A percentile compares a stretch with the other conserved stretches of the same genome.
phyloP scores from a whole-genome alignment of 2,888 invertebrate species.

The Eudasyphora cyanicolor region DNA sequence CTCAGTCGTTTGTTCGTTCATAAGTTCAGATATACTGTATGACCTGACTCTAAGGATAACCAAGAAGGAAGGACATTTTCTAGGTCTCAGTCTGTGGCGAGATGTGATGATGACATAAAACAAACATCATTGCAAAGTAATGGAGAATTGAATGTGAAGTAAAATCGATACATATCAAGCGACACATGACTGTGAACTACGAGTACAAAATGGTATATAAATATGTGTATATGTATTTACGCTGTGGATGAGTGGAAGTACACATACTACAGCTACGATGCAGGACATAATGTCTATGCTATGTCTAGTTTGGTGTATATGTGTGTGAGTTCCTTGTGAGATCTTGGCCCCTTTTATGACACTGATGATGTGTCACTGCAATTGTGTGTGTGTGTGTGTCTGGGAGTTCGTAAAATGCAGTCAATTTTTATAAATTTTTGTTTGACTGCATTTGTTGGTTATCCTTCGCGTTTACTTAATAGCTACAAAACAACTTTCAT shows the following conservation, averaged over 20 bases:
- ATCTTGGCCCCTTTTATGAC: neutral
- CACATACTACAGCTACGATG: neutral
- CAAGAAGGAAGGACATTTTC: no score
- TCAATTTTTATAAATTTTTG: neutral
- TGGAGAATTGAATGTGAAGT: conserved; percentile 40
- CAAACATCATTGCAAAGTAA: conserved; percentile 34
- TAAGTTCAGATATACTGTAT: no score
- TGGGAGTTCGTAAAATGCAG: neutral
- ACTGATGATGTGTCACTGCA: neutral
- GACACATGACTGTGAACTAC: neutral
- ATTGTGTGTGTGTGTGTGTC: neutral
- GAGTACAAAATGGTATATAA: neutral
- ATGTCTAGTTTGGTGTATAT: no score
- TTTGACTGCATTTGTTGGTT: neutral
- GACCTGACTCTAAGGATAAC: neutral
- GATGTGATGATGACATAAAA: conserved; percentile 20
- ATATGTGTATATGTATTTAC: neutral
- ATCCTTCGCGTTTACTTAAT: conserved; percentile 8
- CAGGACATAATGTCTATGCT: neutral
- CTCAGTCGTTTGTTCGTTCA: no score
- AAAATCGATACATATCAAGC: conserved; percentile 25
- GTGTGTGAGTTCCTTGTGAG: neutral
- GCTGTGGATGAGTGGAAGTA: no score
- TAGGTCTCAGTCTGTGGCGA: conserved; percentile 21
- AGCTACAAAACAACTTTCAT: neutral